A percentile compares a stretch with the other conserved stretches of the same genome.
Evolutionary conservation across 2,113 vertebrate species (phyloP).

Genomic region (Heterotis niloticus): DNA sequence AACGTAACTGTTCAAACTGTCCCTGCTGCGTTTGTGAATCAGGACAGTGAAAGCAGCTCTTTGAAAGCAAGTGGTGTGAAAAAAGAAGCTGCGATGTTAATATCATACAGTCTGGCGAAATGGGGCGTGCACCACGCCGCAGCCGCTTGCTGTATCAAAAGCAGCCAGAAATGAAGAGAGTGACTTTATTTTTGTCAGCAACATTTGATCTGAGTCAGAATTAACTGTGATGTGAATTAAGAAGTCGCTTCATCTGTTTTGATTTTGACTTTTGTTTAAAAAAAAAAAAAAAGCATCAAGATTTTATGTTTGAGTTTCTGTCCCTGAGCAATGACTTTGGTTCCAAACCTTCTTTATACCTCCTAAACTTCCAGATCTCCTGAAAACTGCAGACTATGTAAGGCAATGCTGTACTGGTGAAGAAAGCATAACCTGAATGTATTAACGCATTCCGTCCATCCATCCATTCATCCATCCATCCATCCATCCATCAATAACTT

Average conservation of each 20-base stretch:
- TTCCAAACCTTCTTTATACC: slow-evolving; percentile 18
- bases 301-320: slow-evolving; percentile 31
- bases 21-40: background rate
- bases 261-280: slow-evolving; percentile 17
- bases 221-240: slow-evolving; percentile 31
- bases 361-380: background rate
- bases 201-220: slow-evolving; percentile 34
- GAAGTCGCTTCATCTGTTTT: slow-evolving; percentile 27
- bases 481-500: no score
- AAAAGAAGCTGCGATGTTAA: background rate
- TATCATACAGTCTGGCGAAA: background rate
- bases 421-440: no score
- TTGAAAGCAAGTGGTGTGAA: background rate
- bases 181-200: slow-evolving; percentile 35
- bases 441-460: no score
- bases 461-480: no score
- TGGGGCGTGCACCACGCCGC: background rate
- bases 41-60: background rate
- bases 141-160: slow-evolving; percentile 2
- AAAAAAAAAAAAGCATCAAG: slow-evolving; percentile 14
- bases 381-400: background rate
- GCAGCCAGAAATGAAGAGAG: slow-evolving; percentile 21
- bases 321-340: slow-evolving; percentile 29
- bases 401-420: background rate
- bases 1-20: background rate